Conservation (phyloP, 2,888 invertebrate species). For the Callyntrura sp. region DNA sequence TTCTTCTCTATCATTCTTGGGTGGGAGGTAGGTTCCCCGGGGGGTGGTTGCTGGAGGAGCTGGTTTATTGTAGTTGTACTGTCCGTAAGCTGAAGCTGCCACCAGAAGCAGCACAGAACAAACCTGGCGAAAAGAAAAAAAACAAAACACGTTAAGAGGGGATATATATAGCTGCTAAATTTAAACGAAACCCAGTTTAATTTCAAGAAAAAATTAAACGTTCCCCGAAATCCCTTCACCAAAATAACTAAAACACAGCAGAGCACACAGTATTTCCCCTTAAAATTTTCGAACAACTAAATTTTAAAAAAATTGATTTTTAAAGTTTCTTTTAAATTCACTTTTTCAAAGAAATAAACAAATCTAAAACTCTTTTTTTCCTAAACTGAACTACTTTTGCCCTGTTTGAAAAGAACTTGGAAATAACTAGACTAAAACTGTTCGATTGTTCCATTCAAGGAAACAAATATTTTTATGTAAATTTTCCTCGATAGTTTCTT, state of each 20-base stretch:
- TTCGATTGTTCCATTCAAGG: neutral
- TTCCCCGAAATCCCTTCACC: neutral
- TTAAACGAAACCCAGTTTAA: neutral
- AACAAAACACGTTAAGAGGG: slow-evolving; percentile 12
- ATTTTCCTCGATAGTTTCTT: slow-evolving; percentile 19
- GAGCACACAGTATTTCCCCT: neutral
- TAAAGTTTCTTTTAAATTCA: neutral
- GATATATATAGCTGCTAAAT: neutral
- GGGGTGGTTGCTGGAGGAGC: slow-evolving; percentile 73
- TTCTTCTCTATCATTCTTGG: slow-evolving; percentile 73
- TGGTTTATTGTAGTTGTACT: slow-evolving; percentile 81
- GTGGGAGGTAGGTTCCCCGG: slow-evolving; percentile 77
- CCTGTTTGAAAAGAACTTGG: no score
- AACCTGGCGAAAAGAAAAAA: slow-evolving; percentile 70
- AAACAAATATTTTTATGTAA: slow-evolving; percentile 26
- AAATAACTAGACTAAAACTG: neutral
- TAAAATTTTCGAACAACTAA: neutral
- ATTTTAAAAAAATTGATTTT: neutral
- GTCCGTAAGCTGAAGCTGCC: slow-evolving; percentile 77
- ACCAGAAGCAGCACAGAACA: slow-evolving; percentile 79
- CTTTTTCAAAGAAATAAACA: slow-evolving; percentile 4
- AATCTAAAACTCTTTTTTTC: neutral
- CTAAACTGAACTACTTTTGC: neutral
- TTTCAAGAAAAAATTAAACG: no score
- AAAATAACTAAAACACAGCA: neutral